Conservation (phyloP, 2,888 invertebrate species). For the Venustoraphidia nigricollis region DNA sequence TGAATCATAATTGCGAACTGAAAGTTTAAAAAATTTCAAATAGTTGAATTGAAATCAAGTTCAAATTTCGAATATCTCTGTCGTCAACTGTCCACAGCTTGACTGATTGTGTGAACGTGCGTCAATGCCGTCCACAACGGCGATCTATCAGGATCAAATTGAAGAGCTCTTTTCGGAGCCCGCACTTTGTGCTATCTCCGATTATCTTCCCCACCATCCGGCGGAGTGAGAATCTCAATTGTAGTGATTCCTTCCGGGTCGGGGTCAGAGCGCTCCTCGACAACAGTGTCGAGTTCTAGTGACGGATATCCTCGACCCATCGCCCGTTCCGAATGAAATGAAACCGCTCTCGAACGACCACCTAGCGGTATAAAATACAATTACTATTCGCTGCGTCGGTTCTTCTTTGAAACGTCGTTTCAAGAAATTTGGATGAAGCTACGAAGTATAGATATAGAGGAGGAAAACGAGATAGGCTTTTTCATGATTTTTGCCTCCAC, state of each 20-base stretch:
- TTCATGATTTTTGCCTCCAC: no score
- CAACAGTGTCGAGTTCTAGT: conserved; percentile 66
- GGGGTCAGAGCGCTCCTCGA: conserved; percentile 69
- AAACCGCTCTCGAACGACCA: conserved; percentile 42
- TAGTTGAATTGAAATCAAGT: no score
- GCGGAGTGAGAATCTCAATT: conserved; percentile 25
- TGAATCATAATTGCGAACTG: no score
- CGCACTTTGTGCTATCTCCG: no score
- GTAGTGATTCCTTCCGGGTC: conserved; percentile 35
- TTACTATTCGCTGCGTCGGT: background rate
- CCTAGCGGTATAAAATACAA: conserved; percentile 15
- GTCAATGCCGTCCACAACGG: conserved; percentile 73
- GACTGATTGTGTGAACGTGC: conserved; percentile 40
- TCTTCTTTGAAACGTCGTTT: conserved; percentile 7
- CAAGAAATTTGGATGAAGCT: background rate
- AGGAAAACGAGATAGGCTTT: no score
- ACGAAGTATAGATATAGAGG: no score
- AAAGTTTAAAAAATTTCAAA: no score
- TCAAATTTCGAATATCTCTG: conserved; percentile 5
- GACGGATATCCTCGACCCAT: conserved; percentile 61
- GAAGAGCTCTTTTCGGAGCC: no score
- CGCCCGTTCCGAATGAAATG: conserved; percentile 45
- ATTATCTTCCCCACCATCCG: conserved; percentile 19
- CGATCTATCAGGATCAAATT: conserved; percentile 34
- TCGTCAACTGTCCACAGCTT: conserved; percentile 21